Percentiles rank a stretch among this genome's conserved stretches.
Evolutionary conservation across 2,888 invertebrate genomes (phyloP).

Genomic region (Alloscopus bannaensis): DNA sequence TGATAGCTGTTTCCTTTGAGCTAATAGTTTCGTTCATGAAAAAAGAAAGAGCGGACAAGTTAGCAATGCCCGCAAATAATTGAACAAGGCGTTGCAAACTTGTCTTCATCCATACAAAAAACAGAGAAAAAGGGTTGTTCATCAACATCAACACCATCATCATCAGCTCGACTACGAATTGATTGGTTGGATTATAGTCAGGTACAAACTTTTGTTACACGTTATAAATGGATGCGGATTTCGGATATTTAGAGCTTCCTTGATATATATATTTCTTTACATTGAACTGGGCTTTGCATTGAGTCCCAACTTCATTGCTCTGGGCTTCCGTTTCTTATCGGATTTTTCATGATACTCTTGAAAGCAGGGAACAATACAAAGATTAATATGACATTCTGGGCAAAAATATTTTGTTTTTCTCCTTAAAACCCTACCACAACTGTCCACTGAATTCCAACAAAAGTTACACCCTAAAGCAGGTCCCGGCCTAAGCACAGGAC

Average conservation of each 20-base stretch:
- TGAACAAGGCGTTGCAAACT: too few species aligned
- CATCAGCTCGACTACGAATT: slow-evolving; percentile 1
- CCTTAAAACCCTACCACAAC: slow-evolving; percentile 86
- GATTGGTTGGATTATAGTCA: slow-evolving; percentile 17
- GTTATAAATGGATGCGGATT: not conserved
- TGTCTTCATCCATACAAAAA: too few species aligned
- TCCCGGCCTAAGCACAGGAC: slow-evolving; percentile 88
- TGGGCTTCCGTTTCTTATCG: slow-evolving; percentile 74
- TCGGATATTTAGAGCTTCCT: slow-evolving; percentile 10
- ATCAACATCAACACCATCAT: not conserved
- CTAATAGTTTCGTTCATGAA: too few species aligned
- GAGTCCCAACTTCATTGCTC: slow-evolving; percentile 75
- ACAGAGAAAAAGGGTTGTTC: too few species aligned
- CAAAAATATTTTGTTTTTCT: slow-evolving; percentile 93
- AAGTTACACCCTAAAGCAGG: slow-evolving; percentile 84
- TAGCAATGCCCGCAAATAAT: too few species aligned
- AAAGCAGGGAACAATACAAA: slow-evolving; percentile 93
- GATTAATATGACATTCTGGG: slow-evolving; percentile 91
- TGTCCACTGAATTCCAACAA: slow-evolving; percentile 93
- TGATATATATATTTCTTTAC: slow-evolving; percentile 71
- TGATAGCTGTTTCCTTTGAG: too few species aligned
- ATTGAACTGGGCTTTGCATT: slow-evolving; percentile 77
- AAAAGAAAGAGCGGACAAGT: too few species aligned
- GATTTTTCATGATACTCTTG: slow-evolving; percentile 87
- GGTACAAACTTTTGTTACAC: slow-evolving; percentile 42